These are phyloP conservation scores for Xestobium rufovillosum DNA, from an alignment of 2,888 invertebrate genomes.

Conservation along the genomic window DNA sequence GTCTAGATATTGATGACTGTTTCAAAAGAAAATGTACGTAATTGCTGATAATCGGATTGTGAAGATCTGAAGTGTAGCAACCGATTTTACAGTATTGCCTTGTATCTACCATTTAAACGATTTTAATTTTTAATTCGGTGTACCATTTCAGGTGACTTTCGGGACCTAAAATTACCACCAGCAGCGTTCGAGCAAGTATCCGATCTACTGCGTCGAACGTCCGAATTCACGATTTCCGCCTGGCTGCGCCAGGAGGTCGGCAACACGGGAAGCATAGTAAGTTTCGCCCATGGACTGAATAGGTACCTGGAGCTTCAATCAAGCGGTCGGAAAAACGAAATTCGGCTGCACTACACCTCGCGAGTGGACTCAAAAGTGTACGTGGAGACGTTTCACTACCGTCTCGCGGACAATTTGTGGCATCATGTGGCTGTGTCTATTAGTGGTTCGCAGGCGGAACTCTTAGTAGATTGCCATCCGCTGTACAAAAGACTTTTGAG, in stretches of 20 bases:
- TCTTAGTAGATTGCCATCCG: constrained; percentile 81
- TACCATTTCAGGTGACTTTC: constrained; percentile 64
- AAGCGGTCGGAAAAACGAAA: constrained; percentile 79
- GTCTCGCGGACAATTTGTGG: constrained; percentile 82
- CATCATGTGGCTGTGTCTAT: constrained; percentile 79
- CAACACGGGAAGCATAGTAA: constrained; percentile 76
- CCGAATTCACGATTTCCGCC: constrained; percentile 76
- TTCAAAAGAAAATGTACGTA: too few relatives aligned
- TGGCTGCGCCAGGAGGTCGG: constrained; percentile 69
- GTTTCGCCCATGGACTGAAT: constrained; percentile 74
- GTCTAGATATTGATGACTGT: too few relatives aligned
- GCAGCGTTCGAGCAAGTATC: constrained; percentile 60
- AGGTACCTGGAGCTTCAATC: constrained; percentile 89
- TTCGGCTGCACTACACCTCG: constrained; percentile 74
- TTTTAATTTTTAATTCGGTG: too few relatives aligned
- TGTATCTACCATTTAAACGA: too few relatives aligned
- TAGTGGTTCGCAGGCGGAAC: constrained; percentile 74
- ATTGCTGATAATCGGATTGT: too few relatives aligned
- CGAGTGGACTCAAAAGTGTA: constrained; percentile 57
- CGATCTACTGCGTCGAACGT: constrained; percentile 59
- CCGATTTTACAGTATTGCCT: too few relatives aligned
- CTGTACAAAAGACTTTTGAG: constrained; percentile 71
- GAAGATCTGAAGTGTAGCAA: too few relatives aligned
- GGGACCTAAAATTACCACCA: constrained; percentile 65
- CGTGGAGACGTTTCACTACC: constrained; percentile 81